phyloP scores from a whole-genome alignment of 2,113 vertebrate genomes.

The Callithrix jacchus region DNA sequence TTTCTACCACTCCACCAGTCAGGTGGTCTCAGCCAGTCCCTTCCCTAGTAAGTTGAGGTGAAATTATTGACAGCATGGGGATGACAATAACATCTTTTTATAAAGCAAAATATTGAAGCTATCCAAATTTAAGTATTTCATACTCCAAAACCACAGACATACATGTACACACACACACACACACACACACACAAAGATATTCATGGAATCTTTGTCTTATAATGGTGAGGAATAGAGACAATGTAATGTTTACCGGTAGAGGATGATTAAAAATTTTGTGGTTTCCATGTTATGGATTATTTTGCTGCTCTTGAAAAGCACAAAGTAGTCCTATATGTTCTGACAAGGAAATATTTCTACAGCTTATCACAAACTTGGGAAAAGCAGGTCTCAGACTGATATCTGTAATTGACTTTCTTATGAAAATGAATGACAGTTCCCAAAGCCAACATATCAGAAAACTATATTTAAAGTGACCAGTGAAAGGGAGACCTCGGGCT shows the following conservation, averaged over 20 bases:
- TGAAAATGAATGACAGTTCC: neutral
- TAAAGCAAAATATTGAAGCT: neutral
- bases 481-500: neutral
- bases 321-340: neutral
- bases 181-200: no score
- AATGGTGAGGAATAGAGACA: neutral
- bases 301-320: neutral
- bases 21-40: neutral
- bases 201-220: rapidly evolving
- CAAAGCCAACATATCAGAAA: no score
- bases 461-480: rapidly evolving
- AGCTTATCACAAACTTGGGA: neutral
- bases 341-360: neutral
- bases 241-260: no score
- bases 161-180: rapidly evolving
- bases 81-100: neutral
- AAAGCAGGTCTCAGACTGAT: neutral
- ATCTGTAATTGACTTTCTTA: neutral
- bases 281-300: neutral
- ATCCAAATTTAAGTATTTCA: neutral
- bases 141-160: neutral
- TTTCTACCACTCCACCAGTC: neutral
- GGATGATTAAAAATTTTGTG: neutral
- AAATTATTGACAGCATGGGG: neutral
- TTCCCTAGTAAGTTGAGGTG: neutral